Conservation (phyloP, 1,140 invertebrate species). For the Mya arenaria region DNA sequence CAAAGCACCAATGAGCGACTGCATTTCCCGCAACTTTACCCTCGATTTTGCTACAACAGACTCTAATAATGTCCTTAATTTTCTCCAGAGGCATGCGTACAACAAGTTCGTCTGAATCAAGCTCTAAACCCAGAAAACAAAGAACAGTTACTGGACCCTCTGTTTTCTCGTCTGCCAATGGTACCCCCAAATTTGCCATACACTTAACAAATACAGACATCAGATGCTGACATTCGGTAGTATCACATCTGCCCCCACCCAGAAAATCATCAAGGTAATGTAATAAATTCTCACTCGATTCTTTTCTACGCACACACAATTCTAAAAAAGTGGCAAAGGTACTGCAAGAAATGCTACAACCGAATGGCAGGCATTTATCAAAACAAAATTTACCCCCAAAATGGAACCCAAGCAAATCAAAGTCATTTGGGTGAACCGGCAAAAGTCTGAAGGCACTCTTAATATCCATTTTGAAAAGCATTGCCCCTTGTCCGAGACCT, state of each 20-base stretch:
- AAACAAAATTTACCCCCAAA: slow-evolving; percentile 32
- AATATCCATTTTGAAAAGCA: slow-evolving; percentile 12
- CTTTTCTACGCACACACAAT: not conserved
- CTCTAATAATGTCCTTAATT: not conserved
- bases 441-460: slow-evolving; percentile 45
- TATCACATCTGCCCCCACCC: not conserved
- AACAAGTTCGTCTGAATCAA: not conserved
- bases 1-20: slow-evolving; percentile 44
- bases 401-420: slow-evolving; percentile 37
- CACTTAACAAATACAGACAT: slow-evolving; percentile 14
- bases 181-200: slow-evolving; percentile 10
- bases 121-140: slow-evolving; percentile 12
- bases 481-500: slow-evolving; percentile 1
- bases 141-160: slow-evolving; percentile 15
- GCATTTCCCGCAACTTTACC: slow-evolving; percentile 21
- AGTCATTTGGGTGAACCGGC: slow-evolving; percentile 19
- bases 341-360: not conserved
- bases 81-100: slow-evolving; percentile 14
- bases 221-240: not conserved
- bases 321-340: slow-evolving; percentile 28
- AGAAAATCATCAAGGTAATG: slow-evolving; percentile 40
- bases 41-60: not conserved
- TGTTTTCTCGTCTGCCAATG: slow-evolving; percentile 36
- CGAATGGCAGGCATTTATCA: slow-evolving; percentile 40
- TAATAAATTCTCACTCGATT: not conserved